phyloP scores from a whole-genome alignment of 1,140 invertebrate genomes.

The Drosophila ogumai region DNA sequence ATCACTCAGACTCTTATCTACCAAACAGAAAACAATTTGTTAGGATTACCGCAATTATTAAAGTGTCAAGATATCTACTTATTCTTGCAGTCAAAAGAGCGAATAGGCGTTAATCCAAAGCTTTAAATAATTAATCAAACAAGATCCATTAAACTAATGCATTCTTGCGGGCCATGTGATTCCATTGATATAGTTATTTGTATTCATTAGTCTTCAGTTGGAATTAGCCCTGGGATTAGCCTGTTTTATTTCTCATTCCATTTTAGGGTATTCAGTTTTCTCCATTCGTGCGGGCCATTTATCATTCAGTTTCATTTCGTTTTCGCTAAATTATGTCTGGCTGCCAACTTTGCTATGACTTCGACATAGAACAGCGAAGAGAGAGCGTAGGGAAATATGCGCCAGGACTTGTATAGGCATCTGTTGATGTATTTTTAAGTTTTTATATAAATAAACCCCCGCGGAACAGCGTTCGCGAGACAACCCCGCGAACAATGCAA shows the following conservation, averaged over 20 bases:
- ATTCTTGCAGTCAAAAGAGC: neutral
- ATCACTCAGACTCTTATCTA: neutral
- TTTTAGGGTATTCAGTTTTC: slow-evolving; percentile 42
- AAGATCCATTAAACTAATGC: slow-evolving; percentile 12
- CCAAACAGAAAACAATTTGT: neutral
- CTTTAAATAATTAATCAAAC: slow-evolving; percentile 9
- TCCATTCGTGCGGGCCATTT: slow-evolving; percentile 26
- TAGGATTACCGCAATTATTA: neutral
- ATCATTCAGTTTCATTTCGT: slow-evolving; percentile 68
- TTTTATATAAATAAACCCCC: slow-evolving; percentile 81
- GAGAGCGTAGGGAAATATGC: slow-evolving; percentile 58
- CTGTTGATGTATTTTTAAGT: slow-evolving; percentile 80
- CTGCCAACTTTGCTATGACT: slow-evolving; percentile 61
- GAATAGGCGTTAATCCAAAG: neutral
- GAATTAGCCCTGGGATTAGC: neutral
- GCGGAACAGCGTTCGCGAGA: slow-evolving; percentile 44
- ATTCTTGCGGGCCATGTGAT: neutral
- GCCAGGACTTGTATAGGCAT: slow-evolving; percentile 82
- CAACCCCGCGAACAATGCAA: slow-evolving; percentile 47
- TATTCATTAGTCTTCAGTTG: slow-evolving; percentile 7
- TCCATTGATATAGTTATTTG: slow-evolving; percentile 9
- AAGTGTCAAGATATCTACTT: neutral
- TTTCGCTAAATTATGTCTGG: slow-evolving; percentile 69
- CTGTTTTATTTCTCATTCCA: neutral
- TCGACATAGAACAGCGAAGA: slow-evolving; percentile 45